phyloP scores from a whole-genome alignment of 1,140 invertebrate species.

The Aphidius gifuensis region DNA sequence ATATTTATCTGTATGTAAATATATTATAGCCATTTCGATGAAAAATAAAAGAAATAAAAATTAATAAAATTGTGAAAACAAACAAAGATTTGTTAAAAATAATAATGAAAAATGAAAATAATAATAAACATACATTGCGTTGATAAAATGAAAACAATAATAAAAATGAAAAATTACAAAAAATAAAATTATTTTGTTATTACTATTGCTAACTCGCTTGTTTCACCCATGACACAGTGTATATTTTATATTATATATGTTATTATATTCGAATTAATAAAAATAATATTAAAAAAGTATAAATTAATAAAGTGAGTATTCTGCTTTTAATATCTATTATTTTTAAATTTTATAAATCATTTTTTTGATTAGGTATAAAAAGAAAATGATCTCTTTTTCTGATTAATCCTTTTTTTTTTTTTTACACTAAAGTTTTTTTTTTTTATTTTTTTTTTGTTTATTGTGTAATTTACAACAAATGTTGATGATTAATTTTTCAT shows the following conservation, averaged over 20 bases:
- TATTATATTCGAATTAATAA: constrained; percentile 11
- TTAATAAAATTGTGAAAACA: neutral
- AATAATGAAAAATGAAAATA: constrained; percentile 23
- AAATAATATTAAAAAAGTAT: constrained; percentile 11
- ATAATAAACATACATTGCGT: constrained; percentile 17
- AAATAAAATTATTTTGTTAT: constrained; percentile 56
- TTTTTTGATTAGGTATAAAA: no score
- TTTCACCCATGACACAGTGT: constrained; percentile 57
- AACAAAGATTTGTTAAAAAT: constrained; percentile 15
- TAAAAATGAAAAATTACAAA: constrained; percentile 28
- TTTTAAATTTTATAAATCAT: no score
- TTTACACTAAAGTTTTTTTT: no score
- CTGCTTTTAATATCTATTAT: no score
- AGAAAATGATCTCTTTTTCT: no score
- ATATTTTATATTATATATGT: constrained; percentile 55
- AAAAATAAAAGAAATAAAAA: constrained; percentile 18
- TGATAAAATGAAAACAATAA: constrained; percentile 24
- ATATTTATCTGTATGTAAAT: neutral
- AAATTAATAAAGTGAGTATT: neutral
- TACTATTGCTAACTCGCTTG: constrained; percentile 54
- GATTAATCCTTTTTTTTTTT: no score
- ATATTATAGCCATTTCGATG: constrained; percentile 6
- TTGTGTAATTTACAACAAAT: no score
- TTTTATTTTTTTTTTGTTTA: no score
- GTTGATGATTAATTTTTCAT: no score